Base-by-base conservation (phyloP, 2,797 vertebrate genomes). In the Remorina albescens region DNA sequence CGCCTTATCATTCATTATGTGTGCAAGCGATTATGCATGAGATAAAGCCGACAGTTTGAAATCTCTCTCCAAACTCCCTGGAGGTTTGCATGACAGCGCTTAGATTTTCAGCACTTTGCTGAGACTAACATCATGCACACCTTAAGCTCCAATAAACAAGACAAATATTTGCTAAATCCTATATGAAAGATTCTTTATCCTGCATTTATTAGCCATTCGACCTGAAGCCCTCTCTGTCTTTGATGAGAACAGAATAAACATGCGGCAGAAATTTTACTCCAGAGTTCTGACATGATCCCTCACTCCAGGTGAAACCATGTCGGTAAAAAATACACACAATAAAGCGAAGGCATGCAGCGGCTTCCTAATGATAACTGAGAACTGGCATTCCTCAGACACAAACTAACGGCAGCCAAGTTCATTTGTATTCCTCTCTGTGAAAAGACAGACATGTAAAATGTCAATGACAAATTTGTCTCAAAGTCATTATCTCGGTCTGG, bases 391-490 rank as follows among this genome's bases (percentile, higher is more conserved):
- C 57, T 78, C 68, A 32, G 32, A 76, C 67, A 36, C 58, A 64
- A 44, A 46, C 42, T 57, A 61, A 60, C 21, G 19, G 26, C 21
- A 12, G 26, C 26, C 44, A 3, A 32, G 36, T 66, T 76, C 87
- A 81, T 86, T 80, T 85, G 61, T 82, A 84, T 89, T 86, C 71
- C 32, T 63, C 80, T 72, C 42, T 74, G 67, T 55, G 54, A 4
- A 47, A 77, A 60, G n/a, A 51, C 46, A 83, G 67, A 82, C 71
- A 49, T 63, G 68, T 69, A 84, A 90, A 90, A 89, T 75, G 79
- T 84, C 81, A 88, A 57, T 67, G 85, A 83, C 71, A 73, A 53
- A 89, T 83, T 41, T 67, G 84, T 81, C 78, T 88, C 71, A 87
- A 84, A 51, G 39, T 37, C 64, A 76, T 86, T 88, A 86, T 86